These are phyloP conservation scores for Horisme vitalbata DNA, from an alignment of 2,888 invertebrate genomes.

Conservation along the genomic window DNA sequence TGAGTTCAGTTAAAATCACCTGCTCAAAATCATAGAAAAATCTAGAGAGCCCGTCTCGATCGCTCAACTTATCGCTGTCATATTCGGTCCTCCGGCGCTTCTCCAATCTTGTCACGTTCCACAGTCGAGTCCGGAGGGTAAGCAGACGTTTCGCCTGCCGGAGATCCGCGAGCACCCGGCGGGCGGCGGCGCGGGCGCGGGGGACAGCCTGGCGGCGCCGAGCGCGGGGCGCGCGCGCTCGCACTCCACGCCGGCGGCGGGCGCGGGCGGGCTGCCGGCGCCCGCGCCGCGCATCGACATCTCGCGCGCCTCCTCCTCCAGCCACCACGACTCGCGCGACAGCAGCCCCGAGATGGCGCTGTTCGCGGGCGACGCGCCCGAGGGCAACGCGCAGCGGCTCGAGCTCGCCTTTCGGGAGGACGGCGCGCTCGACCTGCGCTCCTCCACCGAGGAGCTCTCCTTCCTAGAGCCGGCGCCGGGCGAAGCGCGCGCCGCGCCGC, in stretches of 20 bases:
- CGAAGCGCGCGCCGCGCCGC: conserved; percentile 48
- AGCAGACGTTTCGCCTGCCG: conserved; percentile 78
- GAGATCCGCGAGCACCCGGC: conserved; percentile 71
- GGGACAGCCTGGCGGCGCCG: conserved; percentile 42
- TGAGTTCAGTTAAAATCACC: no score
- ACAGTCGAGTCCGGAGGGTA: conserved; percentile 84
- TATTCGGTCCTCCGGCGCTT: not conserved
- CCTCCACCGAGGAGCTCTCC: conserved; percentile 94
- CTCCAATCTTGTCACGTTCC: conserved; percentile 19
- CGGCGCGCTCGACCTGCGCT: conserved; percentile 92
- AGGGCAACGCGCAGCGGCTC: conserved; percentile 54
- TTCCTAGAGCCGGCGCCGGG: conserved; percentile 85
- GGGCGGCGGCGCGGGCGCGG: conserved; percentile 33
- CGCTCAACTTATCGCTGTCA: no score
- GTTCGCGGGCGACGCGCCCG: conserved; percentile 78
- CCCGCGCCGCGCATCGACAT: conserved; percentile 94
- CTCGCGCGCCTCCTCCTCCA: conserved; percentile 93
- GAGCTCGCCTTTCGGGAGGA: conserved; percentile 87
- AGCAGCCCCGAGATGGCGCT: conserved; percentile 93
- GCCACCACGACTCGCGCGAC: conserved; percentile 93
- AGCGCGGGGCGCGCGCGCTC: conserved; percentile 67
- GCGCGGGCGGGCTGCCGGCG: conserved; percentile 82
- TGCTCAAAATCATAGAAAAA: no score
- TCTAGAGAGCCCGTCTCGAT: conserved; percentile 5
- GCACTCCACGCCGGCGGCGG: conserved; percentile 63